Base-by-base conservation (phyloP, 2,113 vertebrate genomes). In the Melanerpes aurifrons region DNA sequence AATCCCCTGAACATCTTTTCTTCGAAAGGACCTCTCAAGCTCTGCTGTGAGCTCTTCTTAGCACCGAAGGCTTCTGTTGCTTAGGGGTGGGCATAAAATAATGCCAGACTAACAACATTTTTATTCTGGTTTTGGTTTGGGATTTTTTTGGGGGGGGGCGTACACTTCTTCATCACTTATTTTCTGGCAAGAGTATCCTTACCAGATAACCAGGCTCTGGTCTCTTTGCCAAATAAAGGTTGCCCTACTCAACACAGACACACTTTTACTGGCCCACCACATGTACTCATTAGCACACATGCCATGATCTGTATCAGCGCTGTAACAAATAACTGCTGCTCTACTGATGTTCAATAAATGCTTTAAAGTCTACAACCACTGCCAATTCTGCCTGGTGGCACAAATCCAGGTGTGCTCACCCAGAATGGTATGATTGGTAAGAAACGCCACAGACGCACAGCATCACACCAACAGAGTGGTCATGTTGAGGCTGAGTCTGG, bases 11-110 rank as follows among this genome's bases (percentile, higher is more conserved):
- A 90, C 10, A 0, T 32, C 61, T 81, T 64, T 2, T 59, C 82
- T 94, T 82, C 2, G 18, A 91, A 59, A 90, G 87, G 87, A 75
- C 91, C 70, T 93, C 86, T 94, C 64, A 24, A 86, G 79, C 71
- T 86, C 59, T 75, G 53, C 68, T 75, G 68, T 59, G 37, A 83
- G 50, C 68, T 57, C 70, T 85, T 62, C 79, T 68, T 22, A 86
- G 62, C 16, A 11, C 75, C 24, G 54, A 69, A 86, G 58, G 47
- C 58, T 89, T 89, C 54, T 2, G 1, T 32, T 66, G 22, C 68
- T 68, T 57, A 74, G 35, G 48, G 71, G 73, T 48, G 40, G 50
- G 24, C 8, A 0, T 21, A 82, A 89, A 89, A 68, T 5, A 59
- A 89, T 71, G 86, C 94, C 75, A 92, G 80, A 58, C 84, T 66